Conservation (phyloP, 2,797 vertebrate species). For the Anabas testudineus region DNA sequence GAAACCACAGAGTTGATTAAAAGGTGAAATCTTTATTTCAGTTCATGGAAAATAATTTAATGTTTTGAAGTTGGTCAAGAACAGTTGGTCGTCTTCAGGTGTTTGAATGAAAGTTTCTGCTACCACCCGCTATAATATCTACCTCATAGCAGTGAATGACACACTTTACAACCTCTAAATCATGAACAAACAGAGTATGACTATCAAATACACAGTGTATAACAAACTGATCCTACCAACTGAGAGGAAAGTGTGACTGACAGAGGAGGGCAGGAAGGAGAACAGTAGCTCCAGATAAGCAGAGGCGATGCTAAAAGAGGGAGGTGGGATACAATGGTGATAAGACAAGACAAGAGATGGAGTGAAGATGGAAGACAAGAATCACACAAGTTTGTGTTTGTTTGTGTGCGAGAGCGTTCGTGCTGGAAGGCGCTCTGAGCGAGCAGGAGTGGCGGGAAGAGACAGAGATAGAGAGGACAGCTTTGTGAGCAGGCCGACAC, state of each 20-base stretch:
- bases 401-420: slow-evolving; percentile 5
- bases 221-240: slow-evolving; percentile 12
- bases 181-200: background rate
- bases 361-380: slow-evolving; percentile 23
- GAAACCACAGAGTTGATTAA: too few species aligned
- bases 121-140: too few species aligned
- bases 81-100: too few species aligned
- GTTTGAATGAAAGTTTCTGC: too few species aligned
- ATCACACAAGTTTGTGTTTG: slow-evolving; percentile 15
- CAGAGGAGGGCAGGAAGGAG: slow-evolving; percentile 15
- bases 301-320: slow-evolving; percentile 32
- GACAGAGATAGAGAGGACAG: slow-evolving; percentile 66
- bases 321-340: slow-evolving; percentile 44
- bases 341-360: slow-evolving; percentile 33
- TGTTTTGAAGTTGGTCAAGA: too few species aligned
- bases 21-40: too few species aligned
- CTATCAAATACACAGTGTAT: background rate
- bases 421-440: slow-evolving; percentile 50
- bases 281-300: slow-evolving; percentile 48
- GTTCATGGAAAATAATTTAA: too few species aligned
- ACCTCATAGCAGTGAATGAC: too few species aligned
- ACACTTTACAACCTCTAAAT: background rate
- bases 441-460: slow-evolving; percentile 58
- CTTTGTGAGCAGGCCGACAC: slow-evolving; percentile 60
- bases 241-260: slow-evolving; percentile 35